phyloP scores from a whole-genome alignment of 2,113 vertebrate species.

The Stegastes partitus region DNA sequence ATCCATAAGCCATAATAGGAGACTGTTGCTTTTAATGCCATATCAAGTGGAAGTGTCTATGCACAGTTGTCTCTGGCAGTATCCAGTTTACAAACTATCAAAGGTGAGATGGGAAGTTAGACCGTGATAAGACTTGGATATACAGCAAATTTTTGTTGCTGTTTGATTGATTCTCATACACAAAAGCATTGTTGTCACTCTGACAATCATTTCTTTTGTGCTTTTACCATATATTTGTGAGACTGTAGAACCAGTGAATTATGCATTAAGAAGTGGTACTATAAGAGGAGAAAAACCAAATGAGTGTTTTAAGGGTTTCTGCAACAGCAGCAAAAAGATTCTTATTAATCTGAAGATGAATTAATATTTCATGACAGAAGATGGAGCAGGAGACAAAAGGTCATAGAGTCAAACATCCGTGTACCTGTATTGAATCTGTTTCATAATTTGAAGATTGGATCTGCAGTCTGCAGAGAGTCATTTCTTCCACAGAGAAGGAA shows the following conservation, averaged over 20 bases:
- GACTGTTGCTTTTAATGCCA: conserved; percentile 47
- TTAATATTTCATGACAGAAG: conserved; percentile 57
- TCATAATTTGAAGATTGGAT: conserved; percentile 48
- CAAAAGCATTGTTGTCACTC: conserved; percentile 1
- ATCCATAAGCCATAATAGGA: conserved; percentile 62
- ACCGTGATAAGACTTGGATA: neutral
- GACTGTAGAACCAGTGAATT: neutral
- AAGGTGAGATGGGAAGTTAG: conserved; percentile 25
- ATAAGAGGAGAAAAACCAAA: conserved; percentile 43
- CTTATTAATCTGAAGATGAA: conserved; percentile 55
- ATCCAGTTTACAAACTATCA: conserved; percentile 27
- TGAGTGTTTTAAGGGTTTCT: conserved; percentile 45
- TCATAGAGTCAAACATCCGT: conserved; percentile 55
- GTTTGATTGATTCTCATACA: neutral
- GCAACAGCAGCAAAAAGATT: conserved; percentile 51
- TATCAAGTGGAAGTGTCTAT: conserved; percentile 52
- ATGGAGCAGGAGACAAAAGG: conserved; percentile 57
- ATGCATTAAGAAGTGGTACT: neutral
- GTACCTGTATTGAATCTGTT: conserved; percentile 54
- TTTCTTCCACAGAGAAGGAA: conserved; percentile 38
- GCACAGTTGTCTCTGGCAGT: conserved; percentile 31
- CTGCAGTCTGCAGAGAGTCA: conserved; percentile 29
- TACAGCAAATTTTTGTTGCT: neutral
- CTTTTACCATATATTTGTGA: conserved; percentile 23
- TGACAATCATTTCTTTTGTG: neutral